Evolutionary conservation across 2,888 invertebrate species (phyloP).

Genomic region (Neria commutata): DNA sequence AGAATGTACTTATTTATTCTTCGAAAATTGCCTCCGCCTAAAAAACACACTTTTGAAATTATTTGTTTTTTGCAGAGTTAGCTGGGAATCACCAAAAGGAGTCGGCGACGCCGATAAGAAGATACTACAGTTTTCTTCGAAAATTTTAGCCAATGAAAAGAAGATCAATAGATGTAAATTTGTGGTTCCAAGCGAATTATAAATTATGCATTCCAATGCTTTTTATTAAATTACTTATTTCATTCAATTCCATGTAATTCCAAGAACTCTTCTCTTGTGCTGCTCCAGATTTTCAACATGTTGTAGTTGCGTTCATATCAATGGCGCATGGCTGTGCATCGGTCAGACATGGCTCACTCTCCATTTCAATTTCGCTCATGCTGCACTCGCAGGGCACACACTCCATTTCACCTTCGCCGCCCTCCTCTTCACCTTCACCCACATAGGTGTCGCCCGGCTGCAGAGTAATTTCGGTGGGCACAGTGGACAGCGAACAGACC

Average conservation of each 20-base stretch:
- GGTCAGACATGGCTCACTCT: slow-evolving; percentile 39
- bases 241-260: neutral
- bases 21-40: too few species aligned
- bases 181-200: too few species aligned
- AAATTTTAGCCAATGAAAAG: too few species aligned
- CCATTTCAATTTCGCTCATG: slow-evolving; percentile 40
- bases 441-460: slow-evolving; percentile 36
- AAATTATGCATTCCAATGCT: too few species aligned
- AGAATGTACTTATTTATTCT: too few species aligned
- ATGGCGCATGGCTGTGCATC: slow-evolving; percentile 46
- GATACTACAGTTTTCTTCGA: too few species aligned
- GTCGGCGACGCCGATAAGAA: too few species aligned
- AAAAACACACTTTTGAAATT: too few species aligned
- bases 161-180: too few species aligned
- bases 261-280: neutral
- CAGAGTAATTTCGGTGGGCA: slow-evolving; percentile 31
- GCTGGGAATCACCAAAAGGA: too few species aligned
- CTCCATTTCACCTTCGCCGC: slow-evolving; percentile 43
- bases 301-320: slow-evolving; percentile 42
- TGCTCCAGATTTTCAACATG: slow-evolving; percentile 26
- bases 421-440: slow-evolving; percentile 48
- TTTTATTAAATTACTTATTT: too few species aligned
- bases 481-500: slow-evolving; percentile 48
- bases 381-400: slow-evolving; percentile 42
- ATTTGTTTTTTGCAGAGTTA: too few species aligned